Base-by-base conservation (phyloP, 2,888 invertebrate species). In the Bugulina stolonifera region DNA sequence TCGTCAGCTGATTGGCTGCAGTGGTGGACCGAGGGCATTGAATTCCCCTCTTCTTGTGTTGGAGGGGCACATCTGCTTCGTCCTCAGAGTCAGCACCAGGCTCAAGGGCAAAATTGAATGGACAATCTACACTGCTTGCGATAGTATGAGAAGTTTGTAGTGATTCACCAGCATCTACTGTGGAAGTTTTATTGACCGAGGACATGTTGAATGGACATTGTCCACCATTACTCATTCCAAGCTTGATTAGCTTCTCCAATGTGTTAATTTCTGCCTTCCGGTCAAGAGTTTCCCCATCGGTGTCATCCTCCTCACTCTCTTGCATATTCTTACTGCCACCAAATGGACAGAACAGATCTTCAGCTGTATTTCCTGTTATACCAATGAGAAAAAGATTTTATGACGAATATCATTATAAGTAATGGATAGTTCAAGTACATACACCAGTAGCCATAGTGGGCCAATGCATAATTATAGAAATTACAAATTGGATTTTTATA, bases 81-180 rank as follows among this genome's bases (percentile, higher is more conserved):
- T 64, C 64, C 32, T 64, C 64, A 14, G 64, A 64, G 32, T 64
- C 64, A 32, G 64, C 64, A 18, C 32, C 64, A 27, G 25, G 10
- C 32, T 25, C 64, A 29, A 64, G 10, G 2, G 25, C 64, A 64
- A 64, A 64, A 2, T 64, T 27, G 27, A 32, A 64, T 32, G 64
- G 64, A 27, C 64, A 64, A 27, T 64, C 34, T 14, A 29, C 64
- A 25, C 18, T 27, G 32, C 23, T n/a, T 14, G 52, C n/a, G n/a
- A n/a, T n/a, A n/a, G n/a, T n/a, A n/a, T n/a, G 52, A 10, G 10
- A 10, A 14, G 52, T 22, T 10, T 52, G 52, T 52, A 52, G 52
- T 22, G 22, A 10, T 52, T 10, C 10, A 52, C 22, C 52, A 52
- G 52, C 10, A 14, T 10, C 10, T 52, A 52, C 22, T 52, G 10